These are phyloP conservation scores for Tipula vernalis DNA, from an alignment of 2,888 invertebrate genomes.

Conservation along the genomic window DNA sequence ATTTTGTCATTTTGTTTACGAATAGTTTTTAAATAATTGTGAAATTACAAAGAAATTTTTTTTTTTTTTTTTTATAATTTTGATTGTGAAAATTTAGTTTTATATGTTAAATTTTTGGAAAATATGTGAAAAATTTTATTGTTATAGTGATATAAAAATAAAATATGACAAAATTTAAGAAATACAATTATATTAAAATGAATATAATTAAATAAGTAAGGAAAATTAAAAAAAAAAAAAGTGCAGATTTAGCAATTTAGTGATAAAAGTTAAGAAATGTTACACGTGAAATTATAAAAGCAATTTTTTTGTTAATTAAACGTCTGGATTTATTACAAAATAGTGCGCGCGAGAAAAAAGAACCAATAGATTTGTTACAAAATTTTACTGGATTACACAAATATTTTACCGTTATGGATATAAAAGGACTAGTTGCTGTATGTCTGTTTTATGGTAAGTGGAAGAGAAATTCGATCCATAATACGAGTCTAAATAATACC, in stretches of 20 bases:
- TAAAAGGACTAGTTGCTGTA: background rate
- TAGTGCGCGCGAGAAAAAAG: background rate
- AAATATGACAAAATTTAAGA: background rate
- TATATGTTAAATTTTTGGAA: background rate
- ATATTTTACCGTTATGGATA: constrained; percentile 4
- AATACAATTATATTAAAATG: background rate
- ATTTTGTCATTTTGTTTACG: background rate
- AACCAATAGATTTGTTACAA: background rate
- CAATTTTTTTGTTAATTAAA: background rate
- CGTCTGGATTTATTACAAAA: background rate
- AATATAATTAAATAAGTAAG: background rate
- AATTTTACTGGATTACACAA: background rate
- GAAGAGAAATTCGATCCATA: background rate
- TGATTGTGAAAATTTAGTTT: background rate
- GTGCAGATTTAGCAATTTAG: background rate
- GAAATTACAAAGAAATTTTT: no score
- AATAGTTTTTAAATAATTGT: background rate
- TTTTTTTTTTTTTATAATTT: no score
- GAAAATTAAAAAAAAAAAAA: background rate
- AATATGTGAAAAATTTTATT: background rate
- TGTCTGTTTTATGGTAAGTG: background rate
- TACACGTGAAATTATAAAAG: background rate
- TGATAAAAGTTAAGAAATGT: background rate
- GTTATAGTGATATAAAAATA: background rate
- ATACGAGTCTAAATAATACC: no score